phyloP scores from a whole-genome alignment of 2,888 invertebrate genomes.

The Lampropteryx suffumata region DNA sequence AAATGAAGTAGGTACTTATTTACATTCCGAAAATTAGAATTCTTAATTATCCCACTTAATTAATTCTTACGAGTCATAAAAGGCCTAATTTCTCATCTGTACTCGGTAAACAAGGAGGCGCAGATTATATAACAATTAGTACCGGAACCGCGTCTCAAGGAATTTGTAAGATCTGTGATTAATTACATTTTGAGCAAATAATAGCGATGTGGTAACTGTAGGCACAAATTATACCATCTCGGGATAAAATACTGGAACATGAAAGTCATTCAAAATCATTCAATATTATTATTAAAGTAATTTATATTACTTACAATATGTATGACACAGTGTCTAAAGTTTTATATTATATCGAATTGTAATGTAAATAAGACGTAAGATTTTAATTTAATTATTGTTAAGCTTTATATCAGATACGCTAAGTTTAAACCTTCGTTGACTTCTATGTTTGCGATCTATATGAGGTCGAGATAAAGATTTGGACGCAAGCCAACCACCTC shows the following conservation, averaged over 20 bases:
- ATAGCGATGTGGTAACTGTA: constrained; percentile 11
- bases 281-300: too few species aligned
- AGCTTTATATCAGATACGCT: neutral
- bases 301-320: too few species aligned
- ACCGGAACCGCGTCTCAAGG: constrained; percentile 21
- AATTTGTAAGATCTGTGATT: constrained; percentile 39
- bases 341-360: too few species aligned
- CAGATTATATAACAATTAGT: constrained; percentile 21
- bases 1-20: constrained; percentile 17
- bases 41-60: constrained; percentile 38
- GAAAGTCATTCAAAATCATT: too few species aligned
- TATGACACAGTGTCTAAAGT: too few species aligned
- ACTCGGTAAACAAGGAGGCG: constrained; percentile 37
- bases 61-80: constrained; percentile 44
- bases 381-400: too few species aligned
- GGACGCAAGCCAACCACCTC: constrained; percentile 60
- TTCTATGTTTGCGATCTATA: constrained; percentile 26
- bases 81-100: constrained; percentile 44
- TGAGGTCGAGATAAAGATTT: constrained; percentile 46
- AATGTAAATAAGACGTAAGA: too few species aligned
- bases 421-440: neutral
- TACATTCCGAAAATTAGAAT: constrained; percentile 30
- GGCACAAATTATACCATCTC: constrained; percentile 4
- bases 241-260: too few species aligned
- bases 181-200: constrained; percentile 37